Conservation (phyloP, 2,888 invertebrate genomes). For the Phyto melanocephala region DNA sequence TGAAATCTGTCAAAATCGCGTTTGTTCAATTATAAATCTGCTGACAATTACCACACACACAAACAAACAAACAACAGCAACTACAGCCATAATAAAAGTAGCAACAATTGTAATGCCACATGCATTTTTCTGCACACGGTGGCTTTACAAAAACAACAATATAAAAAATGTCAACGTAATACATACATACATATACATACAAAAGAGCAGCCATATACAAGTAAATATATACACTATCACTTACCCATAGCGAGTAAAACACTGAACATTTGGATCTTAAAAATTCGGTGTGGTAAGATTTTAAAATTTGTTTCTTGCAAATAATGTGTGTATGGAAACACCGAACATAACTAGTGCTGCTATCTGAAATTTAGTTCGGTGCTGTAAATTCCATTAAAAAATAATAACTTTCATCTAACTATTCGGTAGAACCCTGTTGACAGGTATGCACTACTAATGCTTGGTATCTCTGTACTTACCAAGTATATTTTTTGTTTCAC, state of each 20-base stretch:
- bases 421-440: background rate
- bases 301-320: no score
- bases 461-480: no score
- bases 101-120: conserved; percentile 28
- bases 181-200: background rate
- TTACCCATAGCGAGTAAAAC: background rate
- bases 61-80: conserved; percentile 1
- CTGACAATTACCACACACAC: conserved; percentile 67
- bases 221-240: no score
- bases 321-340: no score
- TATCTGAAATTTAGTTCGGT: no score
- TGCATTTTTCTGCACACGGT: conserved; percentile 50
- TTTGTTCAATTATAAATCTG: conserved; percentile 68
- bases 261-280: background rate
- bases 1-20: conserved; percentile 69
- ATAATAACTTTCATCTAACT: background rate
- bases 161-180: conserved; percentile 19
- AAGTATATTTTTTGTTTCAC: no score
- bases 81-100: conserved; percentile 42
- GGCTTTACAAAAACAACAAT: conserved; percentile 33
- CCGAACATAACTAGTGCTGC: no score
- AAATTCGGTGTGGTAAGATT: background rate
- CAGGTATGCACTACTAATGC: no score
- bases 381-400: no score
- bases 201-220: background rate